These are phyloP conservation scores for Catostylus mosaicus DNA, from an alignment of 30 jellyfish, hydroid and myxozoan species.

Conservation along the genomic window DNA sequence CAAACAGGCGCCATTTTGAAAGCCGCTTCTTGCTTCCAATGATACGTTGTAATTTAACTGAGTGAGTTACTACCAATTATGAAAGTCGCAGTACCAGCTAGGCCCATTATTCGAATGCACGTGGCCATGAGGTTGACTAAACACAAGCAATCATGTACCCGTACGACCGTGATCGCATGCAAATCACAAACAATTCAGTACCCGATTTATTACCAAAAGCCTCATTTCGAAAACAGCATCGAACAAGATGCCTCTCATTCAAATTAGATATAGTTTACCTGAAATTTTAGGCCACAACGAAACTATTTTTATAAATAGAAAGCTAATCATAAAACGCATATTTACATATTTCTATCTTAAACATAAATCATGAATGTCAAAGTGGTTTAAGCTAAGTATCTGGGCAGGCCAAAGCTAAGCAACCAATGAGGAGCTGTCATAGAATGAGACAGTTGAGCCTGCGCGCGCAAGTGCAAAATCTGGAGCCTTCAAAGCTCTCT, in stretches of 20 bases:
- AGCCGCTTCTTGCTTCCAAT: slow-evolving; percentile 4
- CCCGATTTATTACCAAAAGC: neutral
- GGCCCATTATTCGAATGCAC: slow-evolving; percentile 57
- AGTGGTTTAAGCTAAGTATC: too few species aligned
- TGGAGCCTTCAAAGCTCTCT: too few species aligned
- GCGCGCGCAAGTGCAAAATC: too few species aligned
- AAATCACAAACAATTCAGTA: slow-evolving; percentile 9
- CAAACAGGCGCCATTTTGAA: slow-evolving; percentile 51
- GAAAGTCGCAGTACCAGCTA: slow-evolving; percentile 10
- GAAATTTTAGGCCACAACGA: too few species aligned
- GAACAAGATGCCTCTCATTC: neutral
- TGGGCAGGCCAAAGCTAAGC: too few species aligned
- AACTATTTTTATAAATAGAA: too few species aligned
- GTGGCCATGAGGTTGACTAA: slow-evolving; percentile 42
- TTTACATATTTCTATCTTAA: too few species aligned
- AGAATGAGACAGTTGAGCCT: too few species aligned
- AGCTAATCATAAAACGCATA: too few species aligned
- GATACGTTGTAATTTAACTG: neutral
- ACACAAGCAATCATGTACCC: slow-evolving; percentile 32
- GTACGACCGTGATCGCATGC: slow-evolving; percentile 51
- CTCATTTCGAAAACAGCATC: neutral
- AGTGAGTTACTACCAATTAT: neutral
- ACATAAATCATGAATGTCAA: too few species aligned
- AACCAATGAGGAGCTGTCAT: too few species aligned
- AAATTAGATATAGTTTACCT: too few species aligned